Evolutionary conservation across 2,113 vertebrate genomes (phyloP).

Genomic region (Copsychus sechellarum): DNA sequence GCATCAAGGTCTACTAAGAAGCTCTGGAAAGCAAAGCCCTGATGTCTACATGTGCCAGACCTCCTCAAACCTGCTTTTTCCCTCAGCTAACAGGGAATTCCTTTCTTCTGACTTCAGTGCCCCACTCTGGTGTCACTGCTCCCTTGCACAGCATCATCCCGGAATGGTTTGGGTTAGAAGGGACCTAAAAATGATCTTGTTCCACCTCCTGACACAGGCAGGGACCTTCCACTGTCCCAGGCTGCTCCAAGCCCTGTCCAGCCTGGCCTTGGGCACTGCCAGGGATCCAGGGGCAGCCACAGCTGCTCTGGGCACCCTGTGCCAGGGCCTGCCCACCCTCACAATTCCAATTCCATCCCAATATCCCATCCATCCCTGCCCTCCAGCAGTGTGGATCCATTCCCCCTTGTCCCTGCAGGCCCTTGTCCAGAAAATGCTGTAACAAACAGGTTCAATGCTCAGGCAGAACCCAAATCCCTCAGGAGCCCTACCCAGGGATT

Average conservation of each 20-base stretch:
- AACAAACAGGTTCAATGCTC: neutral
- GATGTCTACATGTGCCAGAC: neutral
- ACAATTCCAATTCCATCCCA: neutral
- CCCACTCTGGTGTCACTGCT: neutral
- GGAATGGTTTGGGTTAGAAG: neutral
- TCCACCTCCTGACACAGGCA: neutral
- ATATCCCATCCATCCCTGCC: accelerated
- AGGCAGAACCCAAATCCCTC: neutral
- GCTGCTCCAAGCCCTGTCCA: accelerated
- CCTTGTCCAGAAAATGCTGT: neutral
- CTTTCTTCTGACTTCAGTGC: neutral
- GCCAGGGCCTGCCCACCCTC: neutral
- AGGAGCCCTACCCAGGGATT: neutral
- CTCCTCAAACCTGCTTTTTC: neutral
- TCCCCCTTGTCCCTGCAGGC: neutral
- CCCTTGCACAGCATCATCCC: neutral
- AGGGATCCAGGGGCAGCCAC: neutral
- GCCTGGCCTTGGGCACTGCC: accelerated
- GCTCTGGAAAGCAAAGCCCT: neutral
- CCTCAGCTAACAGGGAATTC: neutral
- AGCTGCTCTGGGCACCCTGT: neutral
- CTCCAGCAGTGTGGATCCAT: neutral
- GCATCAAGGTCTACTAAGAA: neutral
- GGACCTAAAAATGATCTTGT: neutral
- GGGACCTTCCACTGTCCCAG: neutral